Evolutionary conservation across 2,113 vertebrate genomes (phyloP).

Genomic region (Scophthalmus maximus): DNA sequence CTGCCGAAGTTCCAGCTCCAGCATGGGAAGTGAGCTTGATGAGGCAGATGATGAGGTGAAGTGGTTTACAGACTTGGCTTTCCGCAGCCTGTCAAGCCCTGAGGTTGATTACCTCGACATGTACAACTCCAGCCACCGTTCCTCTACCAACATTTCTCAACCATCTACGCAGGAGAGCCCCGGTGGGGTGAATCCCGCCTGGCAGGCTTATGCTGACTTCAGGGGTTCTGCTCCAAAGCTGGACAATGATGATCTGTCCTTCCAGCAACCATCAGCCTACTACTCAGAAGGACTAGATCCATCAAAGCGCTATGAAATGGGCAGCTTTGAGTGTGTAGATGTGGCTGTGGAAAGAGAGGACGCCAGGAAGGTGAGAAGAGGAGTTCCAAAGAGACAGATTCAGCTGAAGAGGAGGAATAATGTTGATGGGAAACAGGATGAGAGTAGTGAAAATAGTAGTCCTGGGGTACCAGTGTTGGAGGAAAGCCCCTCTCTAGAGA

Average conservation of each 20-base stretch:
- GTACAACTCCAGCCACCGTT: conserved; percentile 87
- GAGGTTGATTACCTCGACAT: conserved; percentile 84
- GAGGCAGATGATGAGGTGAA: conserved; percentile 88
- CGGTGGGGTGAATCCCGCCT: conserved; percentile 75
- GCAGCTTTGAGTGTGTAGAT: conserved; percentile 89
- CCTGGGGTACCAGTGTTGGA: conserved; percentile 54
- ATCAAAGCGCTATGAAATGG: conserved; percentile 81
- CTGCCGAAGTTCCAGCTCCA: conserved; percentile 81
- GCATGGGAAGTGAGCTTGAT: conserved; percentile 87
- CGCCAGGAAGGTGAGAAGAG: conserved; percentile 83
- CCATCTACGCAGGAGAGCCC: conserved; percentile 86
- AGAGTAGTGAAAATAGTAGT: conserved; percentile 70
- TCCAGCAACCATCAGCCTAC: conserved; percentile 62
- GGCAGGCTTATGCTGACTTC: conserved; percentile 84
- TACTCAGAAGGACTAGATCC: conserved; percentile 74
- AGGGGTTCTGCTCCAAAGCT: conserved; percentile 70
- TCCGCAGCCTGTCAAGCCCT: conserved; percentile 83
- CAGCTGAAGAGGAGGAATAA: conserved; percentile 88
- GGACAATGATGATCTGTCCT: conserved; percentile 73
- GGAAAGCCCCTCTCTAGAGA: conserved; percentile 60
- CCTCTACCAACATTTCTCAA: conserved; percentile 85
- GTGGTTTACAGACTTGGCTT: conserved; percentile 85
- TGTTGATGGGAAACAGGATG: conserved; percentile 76
- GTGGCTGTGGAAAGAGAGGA: conserved; percentile 89
- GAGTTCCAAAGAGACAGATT: conserved; percentile 95